A percentile compares a stretch with the other conserved stretches of the same genome.
These are phyloP conservation scores for Polyommatus icarus DNA, from an alignment of 2,888 invertebrate genomes.

Conservation along the genomic window DNA sequence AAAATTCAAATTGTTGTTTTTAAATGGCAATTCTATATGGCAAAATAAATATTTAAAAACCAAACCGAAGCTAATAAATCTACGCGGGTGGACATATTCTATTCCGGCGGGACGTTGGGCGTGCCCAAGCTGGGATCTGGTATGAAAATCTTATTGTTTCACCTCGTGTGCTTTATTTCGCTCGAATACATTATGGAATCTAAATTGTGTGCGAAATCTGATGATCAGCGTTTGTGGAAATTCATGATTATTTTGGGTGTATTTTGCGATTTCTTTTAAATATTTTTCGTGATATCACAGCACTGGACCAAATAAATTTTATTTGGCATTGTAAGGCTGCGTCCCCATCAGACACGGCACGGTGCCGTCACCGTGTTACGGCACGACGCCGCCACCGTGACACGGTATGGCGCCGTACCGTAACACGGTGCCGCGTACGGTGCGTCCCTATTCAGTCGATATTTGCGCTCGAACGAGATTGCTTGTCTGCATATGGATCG, in stretches of 20 bases:
- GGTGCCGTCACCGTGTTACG: too few species aligned
- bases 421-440: too few species aligned
- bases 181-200: conserved; percentile 6
- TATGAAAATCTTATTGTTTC: conserved; percentile 24
- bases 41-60: conserved; percentile 16
- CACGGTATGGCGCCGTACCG: too few species aligned
- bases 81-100: conserved; percentile 18
- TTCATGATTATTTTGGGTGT: neutral
- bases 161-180: conserved; percentile 17
- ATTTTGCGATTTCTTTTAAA: neutral
- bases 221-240: conserved; percentile 14
- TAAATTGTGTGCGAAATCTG: conserved; percentile 22
- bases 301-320: neutral
- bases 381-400: too few species aligned
- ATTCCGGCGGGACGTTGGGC: conserved; percentile 29
- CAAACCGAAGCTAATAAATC: conserved; percentile 23
- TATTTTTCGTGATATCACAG: neutral
- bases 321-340: neutral
- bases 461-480: too few species aligned
- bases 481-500: too few species aligned
- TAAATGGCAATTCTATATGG: conserved; percentile 12
- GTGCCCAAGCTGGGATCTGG: conserved; percentile 23
- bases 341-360: too few species aligned
- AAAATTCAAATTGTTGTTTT: neutral
- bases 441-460: too few species aligned